These are phyloP conservation scores for Malthinus flaveolus DNA, from an alignment of 2,888 invertebrate genomes.

Conservation along the genomic window DNA sequence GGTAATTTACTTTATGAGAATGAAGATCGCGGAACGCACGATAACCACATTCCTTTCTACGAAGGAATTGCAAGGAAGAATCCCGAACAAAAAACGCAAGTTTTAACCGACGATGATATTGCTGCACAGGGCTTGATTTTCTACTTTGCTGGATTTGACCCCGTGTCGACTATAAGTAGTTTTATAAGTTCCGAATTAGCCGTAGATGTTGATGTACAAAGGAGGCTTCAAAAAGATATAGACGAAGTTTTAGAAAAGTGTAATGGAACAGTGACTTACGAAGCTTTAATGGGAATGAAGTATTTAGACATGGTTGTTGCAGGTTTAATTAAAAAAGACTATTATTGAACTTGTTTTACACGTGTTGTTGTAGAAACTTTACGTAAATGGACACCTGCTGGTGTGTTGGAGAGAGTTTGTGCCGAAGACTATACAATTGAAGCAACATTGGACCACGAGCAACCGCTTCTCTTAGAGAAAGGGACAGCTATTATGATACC, in stretches of 20 bases:
- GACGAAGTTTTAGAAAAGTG: neutral
- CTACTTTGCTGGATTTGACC: neutral
- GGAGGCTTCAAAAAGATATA: constrained; percentile 1
- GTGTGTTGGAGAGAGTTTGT: constrained; percentile 55
- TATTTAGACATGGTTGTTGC: constrained; percentile 9
- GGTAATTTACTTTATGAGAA: constrained; percentile 4
- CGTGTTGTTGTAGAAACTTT: constrained; percentile 50
- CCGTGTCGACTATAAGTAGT: neutral
- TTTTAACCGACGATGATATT: constrained; percentile 7
- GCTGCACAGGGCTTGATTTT: constrained; percentile 3
- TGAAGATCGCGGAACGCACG: neutral
- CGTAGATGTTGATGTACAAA: neutral
- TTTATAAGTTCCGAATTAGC: constrained; percentile 7
- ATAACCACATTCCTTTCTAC: neutral
- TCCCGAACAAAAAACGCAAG: neutral
- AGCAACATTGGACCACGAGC: constrained; percentile 3
- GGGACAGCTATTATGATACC: constrained; percentile 36
- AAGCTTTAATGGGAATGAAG: constrained; percentile 3
- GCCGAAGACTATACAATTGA: constrained; percentile 53
- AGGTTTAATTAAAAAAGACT: neutral
- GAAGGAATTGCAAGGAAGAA: no score
- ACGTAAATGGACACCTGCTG: constrained; percentile 56
- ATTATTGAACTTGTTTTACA: no score
- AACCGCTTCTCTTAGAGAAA: constrained; percentile 27
- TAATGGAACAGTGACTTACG: neutral